Base-by-base conservation (phyloP, 2,113 vertebrate species). In the Siniperca chuatsi region DNA sequence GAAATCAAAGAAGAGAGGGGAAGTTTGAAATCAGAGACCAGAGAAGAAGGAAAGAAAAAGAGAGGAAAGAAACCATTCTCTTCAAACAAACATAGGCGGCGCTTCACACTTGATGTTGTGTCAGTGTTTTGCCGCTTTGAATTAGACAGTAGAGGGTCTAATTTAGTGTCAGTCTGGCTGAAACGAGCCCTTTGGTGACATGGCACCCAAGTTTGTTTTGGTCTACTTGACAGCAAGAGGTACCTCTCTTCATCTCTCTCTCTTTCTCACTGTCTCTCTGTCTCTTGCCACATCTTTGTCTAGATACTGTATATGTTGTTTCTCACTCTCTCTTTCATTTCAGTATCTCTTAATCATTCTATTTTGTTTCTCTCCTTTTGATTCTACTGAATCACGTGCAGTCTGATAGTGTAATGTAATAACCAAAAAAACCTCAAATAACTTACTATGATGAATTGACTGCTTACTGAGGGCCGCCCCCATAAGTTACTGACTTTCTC, bases 201-300 rank as follows among this genome's bases (percentile, higher is more conserved):
- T 46, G 83, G 46, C 86, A 61, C 87, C 84, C 35, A 11, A 65
- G 84, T 90, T 92, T 92, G 86, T 89, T 88, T 90, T 85, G 81
- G 73, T 87, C 85, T 42, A 67, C 67, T 74, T 69, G 78, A 74
- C 83, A 87, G 84, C 85, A 74, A 62, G 60, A 82, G 75, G 91
- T 71, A 21, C 15, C 72, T 71, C 68, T 86, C 73, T 89, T 87
- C 91, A 82, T 90, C 88, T 79, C n/a, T 57, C 52, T 62, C 71
- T 58, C 62, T 13, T 65, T 57, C 74, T 80, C 66, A 52, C 52
- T 58, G 21, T 62, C 80, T 65, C 40, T 73, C n/a, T 54, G 79
- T 77, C 67, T 83, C 74, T 44, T 68, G 78, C 83, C 82, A 83
- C 84, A 74, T 76, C 61, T 60, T 57, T 75, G 72, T 87, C 72